phyloP scores from a whole-genome alignment of 2,797 vertebrate species.

The Centropyge bicolor region DNA sequence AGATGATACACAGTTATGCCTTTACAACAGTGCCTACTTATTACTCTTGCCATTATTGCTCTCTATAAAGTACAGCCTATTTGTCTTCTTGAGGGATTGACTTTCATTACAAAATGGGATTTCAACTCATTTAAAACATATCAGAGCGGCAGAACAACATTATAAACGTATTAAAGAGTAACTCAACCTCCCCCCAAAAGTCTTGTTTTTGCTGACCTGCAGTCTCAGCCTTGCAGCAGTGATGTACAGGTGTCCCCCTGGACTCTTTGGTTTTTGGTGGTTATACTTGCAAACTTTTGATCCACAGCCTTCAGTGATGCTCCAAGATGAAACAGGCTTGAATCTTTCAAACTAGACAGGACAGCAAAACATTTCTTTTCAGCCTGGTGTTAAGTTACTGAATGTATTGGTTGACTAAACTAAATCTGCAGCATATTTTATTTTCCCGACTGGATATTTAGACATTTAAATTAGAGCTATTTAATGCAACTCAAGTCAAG shows the following conservation, averaged over 20 bases:
- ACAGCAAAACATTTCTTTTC: no score
- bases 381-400: not conserved
- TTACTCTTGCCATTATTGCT: not conserved
- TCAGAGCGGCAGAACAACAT: not conserved
- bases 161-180: not conserved
- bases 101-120: slow-evolving; percentile 1
- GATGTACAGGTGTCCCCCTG: no score
- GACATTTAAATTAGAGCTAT: not conserved
- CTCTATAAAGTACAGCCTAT: not conserved
- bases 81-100: not conserved
- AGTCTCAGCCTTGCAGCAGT: no score
- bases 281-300: no score
- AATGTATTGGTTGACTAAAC: not conserved
- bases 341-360: no score
- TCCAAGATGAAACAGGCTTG: no score
- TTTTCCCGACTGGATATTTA: not conserved
- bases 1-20: not conserved
- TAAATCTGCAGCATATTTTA: not conserved
- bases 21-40: not conserved
- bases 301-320: no score
- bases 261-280: no score
- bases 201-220: not conserved
- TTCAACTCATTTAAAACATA: not conserved
- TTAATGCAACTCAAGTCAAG: not conserved
- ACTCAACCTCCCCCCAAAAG: not conserved